Evolutionary conservation across 2,888 invertebrate species (phyloP), one percentile per base, ranked within the genome.

Genomic region (Cremastinae sp.): DNA sequence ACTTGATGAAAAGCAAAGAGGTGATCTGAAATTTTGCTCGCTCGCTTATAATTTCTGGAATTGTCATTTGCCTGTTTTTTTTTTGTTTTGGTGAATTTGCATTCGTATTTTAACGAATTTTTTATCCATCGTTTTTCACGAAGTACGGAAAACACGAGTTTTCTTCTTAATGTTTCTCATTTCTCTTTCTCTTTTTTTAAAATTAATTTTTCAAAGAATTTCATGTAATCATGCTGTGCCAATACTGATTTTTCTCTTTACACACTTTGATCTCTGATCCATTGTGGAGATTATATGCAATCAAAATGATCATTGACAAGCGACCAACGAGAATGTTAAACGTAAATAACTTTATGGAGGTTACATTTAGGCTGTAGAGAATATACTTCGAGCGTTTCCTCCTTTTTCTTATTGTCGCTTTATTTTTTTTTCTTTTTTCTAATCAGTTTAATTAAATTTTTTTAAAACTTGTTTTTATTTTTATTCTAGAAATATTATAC

Each of bases 381-480:
- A 22, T 47, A 36, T 36, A 22, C 16, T 58, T 58, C 43, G 14
- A n/a, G n/a, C n/a, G 34, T 47, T 47, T 49, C 61, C 69, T 2
- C 36, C n/a, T 49, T 9, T 49, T 36, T 41, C 64, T 54, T 43
- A 28, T 28, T 28, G 5, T 28, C 28, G 28, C 28, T 72, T 76
- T 47, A 62, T 70, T 54, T 66, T 59, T 54, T 59, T 68, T 73
- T 74, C 54, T 28, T 69, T 77, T 79, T 75, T 66, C 70, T 80
- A 78, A 80, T 80, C 75, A 74, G 70, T 70, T 79, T 74, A 78
- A 81, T 79, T 74, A 74, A 62, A 75, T 72, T 74, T 69, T 73
- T 66, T 49, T 64, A 68, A 74, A 51, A 74, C 74, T 79, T 70
- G 77, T 77, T 75, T 80, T 77, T 73, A 64, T 73, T 62, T 72